Base-by-base conservation (phyloP, 1,140 invertebrate genomes). In the Aphaenogaster floridana region DNA sequence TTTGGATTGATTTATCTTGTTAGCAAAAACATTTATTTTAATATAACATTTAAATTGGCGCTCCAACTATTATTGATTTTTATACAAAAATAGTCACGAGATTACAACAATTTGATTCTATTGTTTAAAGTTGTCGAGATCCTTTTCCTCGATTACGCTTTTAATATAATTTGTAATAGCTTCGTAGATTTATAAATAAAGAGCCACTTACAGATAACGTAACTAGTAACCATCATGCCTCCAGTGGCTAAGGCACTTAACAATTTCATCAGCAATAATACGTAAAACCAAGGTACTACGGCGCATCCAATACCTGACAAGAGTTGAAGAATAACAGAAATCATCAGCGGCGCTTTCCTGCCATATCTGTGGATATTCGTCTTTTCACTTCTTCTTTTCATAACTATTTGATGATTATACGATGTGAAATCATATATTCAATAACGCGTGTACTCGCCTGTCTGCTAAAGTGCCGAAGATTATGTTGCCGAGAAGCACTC, bases 221-320 rank as follows among this genome's bases (percentile, higher is more conserved):
- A 96, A 92, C 96, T 97, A n/a, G 96, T 97, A 45, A 97, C 96
- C 97, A 98, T 98, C 0, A 96, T 97, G 1, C 97, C 97, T 52
- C 97, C 97, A 21, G 95, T 95, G 17, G 95, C 95, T n/a, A 96
- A 79, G 0, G 95, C 96, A n/a, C 94, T 94, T 36, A 96, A 87
- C 77, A 96, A 96, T 61, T 96, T 95, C 15, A 96, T 88, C 1
- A 95, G 81, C n/a, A 96, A 90, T 50, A 96, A 95, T 9, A 94
- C 93, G 17, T 94, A 92, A 90, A 95, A 96, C 94, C 95, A 96
- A 1, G 96, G 95, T 5, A 95, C 95, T 42, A 96, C 93, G 2
- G 96, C 95, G 8, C 95, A 95, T 2, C 93, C 94, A 2, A 96
- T 93, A 39, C 97, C 96, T 39, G 97, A 95, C 68, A 96, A 94